Conservation (phyloP, 2,797 vertebrate species). For the Amblyopsis hoosieri region DNA sequence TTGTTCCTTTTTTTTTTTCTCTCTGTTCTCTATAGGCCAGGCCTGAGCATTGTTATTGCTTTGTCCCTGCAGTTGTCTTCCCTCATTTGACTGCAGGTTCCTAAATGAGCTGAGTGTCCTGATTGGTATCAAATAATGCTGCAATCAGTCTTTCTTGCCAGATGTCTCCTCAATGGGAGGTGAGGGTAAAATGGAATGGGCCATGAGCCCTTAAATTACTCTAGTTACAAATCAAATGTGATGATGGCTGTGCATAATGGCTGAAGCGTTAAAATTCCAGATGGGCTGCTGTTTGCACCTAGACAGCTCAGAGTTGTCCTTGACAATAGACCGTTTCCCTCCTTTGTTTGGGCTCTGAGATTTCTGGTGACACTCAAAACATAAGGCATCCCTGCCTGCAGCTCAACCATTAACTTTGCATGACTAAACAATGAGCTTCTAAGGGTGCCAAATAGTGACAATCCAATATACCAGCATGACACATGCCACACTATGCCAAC, state of each 20-base stretch:
- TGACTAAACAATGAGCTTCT: slow-evolving; percentile 11
- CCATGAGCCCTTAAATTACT: slow-evolving; percentile 16
- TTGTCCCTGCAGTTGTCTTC: slow-evolving; percentile 33
- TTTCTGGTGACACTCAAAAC: background rate
- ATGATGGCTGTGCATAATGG: background rate
- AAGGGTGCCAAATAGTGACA: slow-evolving; percentile 15
- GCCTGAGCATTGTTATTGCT: slow-evolving; percentile 21
- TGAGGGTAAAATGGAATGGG: slow-evolving; percentile 14
- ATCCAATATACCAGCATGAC: slow-evolving; percentile 21
- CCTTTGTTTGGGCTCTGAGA: background rate
- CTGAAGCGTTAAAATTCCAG: background rate
- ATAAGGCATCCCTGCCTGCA: background rate
- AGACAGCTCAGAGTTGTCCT: background rate
- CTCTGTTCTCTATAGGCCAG: slow-evolving; percentile 19
- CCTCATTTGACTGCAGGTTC: slow-evolving; percentile 49
- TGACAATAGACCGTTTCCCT: background rate
- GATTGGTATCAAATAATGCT: slow-evolving; percentile 54
- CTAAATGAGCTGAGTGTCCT: slow-evolving; percentile 52
- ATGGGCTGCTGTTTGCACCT: background rate
- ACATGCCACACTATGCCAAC: slow-evolving; percentile 10
- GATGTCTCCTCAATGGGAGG: background rate
- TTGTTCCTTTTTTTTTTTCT: slow-evolving; percentile 6
- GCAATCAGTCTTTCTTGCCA: slow-evolving; percentile 16
- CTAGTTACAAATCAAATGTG: slow-evolving; percentile 1
- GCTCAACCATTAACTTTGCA: slow-evolving; percentile 13